These are phyloP conservation scores for Bungarus multicinctus DNA, from an alignment of 2,113 vertebrate genomes.

Conservation along the genomic window DNA sequence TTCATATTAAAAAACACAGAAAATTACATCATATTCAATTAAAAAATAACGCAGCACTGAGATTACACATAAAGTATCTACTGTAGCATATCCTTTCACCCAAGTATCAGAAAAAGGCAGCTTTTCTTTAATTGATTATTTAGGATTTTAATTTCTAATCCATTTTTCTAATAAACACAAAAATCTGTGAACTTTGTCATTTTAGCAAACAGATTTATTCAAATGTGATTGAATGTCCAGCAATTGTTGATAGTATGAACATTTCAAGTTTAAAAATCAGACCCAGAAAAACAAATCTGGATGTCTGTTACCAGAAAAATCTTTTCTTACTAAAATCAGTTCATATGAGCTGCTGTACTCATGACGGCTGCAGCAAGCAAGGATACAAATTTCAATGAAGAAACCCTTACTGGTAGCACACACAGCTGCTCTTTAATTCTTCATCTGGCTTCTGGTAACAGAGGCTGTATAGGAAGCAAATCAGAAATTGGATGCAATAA, in stretches of 20 bases:
- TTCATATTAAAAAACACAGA: not conserved
- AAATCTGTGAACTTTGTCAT: not conserved
- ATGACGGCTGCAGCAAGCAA: not conserved
- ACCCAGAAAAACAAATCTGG: no score
- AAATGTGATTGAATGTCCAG: not conserved
- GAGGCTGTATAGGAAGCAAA: slow-evolving; percentile 11
- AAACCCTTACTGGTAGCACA: not conserved
- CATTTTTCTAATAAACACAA: not conserved
- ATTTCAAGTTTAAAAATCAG: not conserved
- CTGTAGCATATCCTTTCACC: not conserved
- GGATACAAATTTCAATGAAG: not conserved
- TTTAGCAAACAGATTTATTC: not conserved
- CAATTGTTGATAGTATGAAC: not conserved
- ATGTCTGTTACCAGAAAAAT: not conserved
- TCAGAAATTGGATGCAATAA: not conserved
- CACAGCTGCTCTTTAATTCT: fast-evolving
- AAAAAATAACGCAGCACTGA: not conserved
- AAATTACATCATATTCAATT: not conserved
- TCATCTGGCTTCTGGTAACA: slow-evolving; percentile 6
- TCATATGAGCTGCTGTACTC: fast-evolving
- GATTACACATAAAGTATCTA: not conserved
- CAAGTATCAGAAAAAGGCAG: not conserved
- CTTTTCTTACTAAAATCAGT: not conserved
- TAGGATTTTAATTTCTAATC: not conserved
- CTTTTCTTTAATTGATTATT: not conserved